Conservation (phyloP, 2,888 invertebrate genomes). For the Parelbella ahira region DNA sequence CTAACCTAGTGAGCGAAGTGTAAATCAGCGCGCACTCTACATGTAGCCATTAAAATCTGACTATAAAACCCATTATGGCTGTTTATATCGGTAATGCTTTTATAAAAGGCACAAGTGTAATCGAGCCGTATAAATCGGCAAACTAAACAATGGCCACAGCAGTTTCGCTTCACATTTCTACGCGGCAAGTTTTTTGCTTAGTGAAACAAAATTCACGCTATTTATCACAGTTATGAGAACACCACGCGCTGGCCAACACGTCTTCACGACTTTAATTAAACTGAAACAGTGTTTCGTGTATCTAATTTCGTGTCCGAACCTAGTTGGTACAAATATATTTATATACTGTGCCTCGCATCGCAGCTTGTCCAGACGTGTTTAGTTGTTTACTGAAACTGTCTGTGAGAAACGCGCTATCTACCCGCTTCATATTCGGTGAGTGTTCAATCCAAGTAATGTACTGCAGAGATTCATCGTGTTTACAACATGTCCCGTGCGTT, state of each 20-base stretch:
- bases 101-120: slow-evolving; percentile 78
- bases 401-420: slow-evolving; percentile 46
- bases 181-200: slow-evolving; percentile 67
- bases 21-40: slow-evolving; percentile 52
- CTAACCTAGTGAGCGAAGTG: slow-evolving; percentile 48
- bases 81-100: slow-evolving; percentile 78
- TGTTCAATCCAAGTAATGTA: slow-evolving; percentile 32
- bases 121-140: slow-evolving; percentile 80
- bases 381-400: slow-evolving; percentile 49
- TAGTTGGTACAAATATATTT: slow-evolving; percentile 28
- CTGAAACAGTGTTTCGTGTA: slow-evolving; percentile 55
- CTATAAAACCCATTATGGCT: slow-evolving; percentile 75
- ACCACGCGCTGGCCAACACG: slow-evolving; percentile 73
- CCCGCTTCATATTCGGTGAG: slow-evolving; percentile 54
- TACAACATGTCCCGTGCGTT: slow-evolving; percentile 33
- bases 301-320: slow-evolving; percentile 53
- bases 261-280: slow-evolving; percentile 69
- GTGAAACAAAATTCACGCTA: slow-evolving; percentile 60
- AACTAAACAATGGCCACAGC: slow-evolving; percentile 76
- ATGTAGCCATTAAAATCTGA: slow-evolving; percentile 71
- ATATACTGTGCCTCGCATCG: slow-evolving; percentile 40
- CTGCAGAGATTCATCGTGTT: slow-evolving; percentile 25
- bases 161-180: slow-evolving; percentile 76
- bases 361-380: slow-evolving; percentile 57
- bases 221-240: slow-evolving; percentile 77